Percentiles rank a stretch among this genome's conserved stretches.
phyloP scores from a whole-genome alignment of 2,797 vertebrate species.

The Cryptoblepharus egeriae region DNA sequence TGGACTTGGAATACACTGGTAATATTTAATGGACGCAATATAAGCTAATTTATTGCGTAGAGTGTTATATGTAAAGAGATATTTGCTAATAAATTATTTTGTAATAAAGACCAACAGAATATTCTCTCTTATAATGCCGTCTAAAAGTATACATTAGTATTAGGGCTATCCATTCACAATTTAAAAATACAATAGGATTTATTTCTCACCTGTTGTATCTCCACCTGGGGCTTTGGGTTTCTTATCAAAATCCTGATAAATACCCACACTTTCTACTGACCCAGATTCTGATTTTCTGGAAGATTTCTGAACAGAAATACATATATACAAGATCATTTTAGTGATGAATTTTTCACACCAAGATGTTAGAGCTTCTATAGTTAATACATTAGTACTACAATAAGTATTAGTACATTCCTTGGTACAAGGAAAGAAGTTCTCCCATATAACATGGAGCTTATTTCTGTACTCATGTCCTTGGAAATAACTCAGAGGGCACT shows the following conservation, averaged over 20 bases:
- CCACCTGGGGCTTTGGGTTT: constrained; percentile 61
- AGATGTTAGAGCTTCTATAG: background rate
- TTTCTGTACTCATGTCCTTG: background rate
- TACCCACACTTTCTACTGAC: constrained; percentile 78
- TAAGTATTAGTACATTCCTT: background rate
- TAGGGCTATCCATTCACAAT: background rate
- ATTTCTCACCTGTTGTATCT: constrained; percentile 71
- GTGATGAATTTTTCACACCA: background rate
- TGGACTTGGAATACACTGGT: background rate
- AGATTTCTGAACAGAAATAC: constrained; percentile 80
- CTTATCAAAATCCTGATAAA: constrained; percentile 89
- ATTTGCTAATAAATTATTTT: background rate
- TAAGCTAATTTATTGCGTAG: background rate
- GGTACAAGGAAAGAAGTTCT: background rate
- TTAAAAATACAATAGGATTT: background rate
- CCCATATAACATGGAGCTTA: background rate
- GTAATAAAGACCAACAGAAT: no score
- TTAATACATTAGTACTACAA: background rate
- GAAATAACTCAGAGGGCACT: background rate
- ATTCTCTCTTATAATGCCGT: no score
- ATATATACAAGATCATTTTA: background rate
- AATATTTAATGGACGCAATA: background rate
- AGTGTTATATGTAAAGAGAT: background rate
- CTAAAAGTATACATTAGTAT: background rate
- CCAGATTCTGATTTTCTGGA: constrained; percentile 78